phyloP scores from a whole-genome alignment of 2,113 vertebrate species.

The Orcinus orca region DNA sequence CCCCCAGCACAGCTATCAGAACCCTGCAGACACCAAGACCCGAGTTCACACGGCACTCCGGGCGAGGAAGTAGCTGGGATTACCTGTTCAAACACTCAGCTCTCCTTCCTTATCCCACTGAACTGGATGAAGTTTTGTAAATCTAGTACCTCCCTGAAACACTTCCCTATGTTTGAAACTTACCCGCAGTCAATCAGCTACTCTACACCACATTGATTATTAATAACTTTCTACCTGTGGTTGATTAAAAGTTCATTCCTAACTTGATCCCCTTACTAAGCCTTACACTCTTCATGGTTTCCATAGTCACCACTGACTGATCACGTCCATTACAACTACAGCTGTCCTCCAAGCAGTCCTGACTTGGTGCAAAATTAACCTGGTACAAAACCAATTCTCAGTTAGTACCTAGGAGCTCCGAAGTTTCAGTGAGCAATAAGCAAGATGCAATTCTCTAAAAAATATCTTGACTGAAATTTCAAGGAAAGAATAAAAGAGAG shows the following conservation, averaged over 20 bases:
- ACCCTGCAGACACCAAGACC: neutral
- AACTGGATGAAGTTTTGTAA: neutral
- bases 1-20: neutral
- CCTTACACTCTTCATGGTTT: neutral
- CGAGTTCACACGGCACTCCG: neutral
- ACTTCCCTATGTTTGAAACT: neutral
- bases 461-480: neutral
- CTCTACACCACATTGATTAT: neutral
- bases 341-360: neutral
- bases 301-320: neutral
- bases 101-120: neutral
- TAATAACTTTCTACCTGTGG: neutral
- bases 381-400: neutral
- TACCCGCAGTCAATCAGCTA: neutral
- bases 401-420: neutral
- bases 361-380: neutral
- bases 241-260: neutral
- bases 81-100: neutral
- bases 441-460: neutral
- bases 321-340: neutral
- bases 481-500: neutral
- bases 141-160: neutral
- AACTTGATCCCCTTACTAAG: neutral
- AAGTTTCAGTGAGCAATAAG: neutral
- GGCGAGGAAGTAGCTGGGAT: neutral